phyloP scores from a whole-genome alignment of 2,797 vertebrate genomes.

The Tenualosa thibaudeaui region DNA sequence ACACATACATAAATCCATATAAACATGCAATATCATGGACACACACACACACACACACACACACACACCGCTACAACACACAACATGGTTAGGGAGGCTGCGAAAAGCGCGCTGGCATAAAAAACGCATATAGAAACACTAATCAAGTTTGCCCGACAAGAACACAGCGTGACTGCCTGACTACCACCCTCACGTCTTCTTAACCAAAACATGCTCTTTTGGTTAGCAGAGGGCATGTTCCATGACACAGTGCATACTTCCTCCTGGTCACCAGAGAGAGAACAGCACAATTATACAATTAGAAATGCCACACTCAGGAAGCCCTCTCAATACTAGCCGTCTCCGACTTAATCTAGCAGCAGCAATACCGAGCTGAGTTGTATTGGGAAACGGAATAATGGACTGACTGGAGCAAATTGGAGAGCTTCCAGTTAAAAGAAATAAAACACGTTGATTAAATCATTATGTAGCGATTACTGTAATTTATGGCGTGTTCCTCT shows the following conservation, averaged over 20 bases:
- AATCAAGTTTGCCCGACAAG: slow-evolving; percentile 1
- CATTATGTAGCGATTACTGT: slow-evolving; percentile 25
- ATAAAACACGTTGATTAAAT: slow-evolving; percentile 26
- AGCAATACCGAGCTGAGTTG: neutral
- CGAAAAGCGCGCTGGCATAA: neutral
- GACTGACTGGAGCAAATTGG: slow-evolving; percentile 19
- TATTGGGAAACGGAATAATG: slow-evolving; percentile 20
- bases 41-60: neutral
- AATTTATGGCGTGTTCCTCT: slow-evolving; percentile 23
- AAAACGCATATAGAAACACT: neutral
- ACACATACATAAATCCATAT: neutral
- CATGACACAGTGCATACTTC: slow-evolving; percentile 16
- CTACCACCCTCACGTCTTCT: neutral
- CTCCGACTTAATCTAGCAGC: slow-evolving; percentile 16
- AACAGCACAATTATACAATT: slow-evolving; percentile 19
- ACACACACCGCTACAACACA: neutral
- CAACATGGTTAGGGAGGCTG: neutral
- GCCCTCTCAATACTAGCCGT: neutral
- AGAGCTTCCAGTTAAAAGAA: slow-evolving; percentile 27
- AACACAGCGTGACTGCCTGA: neutral
- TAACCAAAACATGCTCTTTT: slow-evolving; percentile 11
- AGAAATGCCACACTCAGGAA: slow-evolving; percentile 24
- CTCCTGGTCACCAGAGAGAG: slow-evolving; percentile 20
- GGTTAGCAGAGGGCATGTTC: neutral
- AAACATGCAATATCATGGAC: neutral